Conservation (phyloP, 2,797 vertebrate species). For the Melopsittacus undulatus region DNA sequence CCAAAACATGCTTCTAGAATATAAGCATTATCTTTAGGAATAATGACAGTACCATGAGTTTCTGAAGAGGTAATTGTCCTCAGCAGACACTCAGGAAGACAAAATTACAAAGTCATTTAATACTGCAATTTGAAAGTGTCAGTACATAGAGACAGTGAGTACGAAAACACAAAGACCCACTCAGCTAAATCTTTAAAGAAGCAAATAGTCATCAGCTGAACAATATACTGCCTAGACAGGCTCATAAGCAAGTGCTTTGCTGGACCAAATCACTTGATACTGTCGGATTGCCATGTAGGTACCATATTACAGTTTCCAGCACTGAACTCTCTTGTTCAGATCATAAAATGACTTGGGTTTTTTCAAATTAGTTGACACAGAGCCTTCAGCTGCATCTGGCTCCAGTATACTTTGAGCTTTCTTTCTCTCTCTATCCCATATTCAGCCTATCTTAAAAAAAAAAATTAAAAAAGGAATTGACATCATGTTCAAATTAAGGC, state of each 20-base stretch:
- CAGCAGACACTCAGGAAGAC: not conserved
- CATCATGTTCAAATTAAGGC: not conserved
- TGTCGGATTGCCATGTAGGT: not conserved
- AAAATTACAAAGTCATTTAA: not conserved
- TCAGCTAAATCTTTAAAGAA: not conserved
- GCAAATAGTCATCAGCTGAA: not conserved
- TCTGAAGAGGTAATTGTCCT: not conserved
- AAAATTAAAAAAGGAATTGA: not conserved
- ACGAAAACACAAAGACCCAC: not conserved
- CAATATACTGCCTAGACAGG: not conserved
- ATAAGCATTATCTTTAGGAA: not conserved
- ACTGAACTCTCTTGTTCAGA: not conserved
- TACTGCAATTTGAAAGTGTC: not conserved
- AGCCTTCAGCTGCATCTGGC: not conserved
- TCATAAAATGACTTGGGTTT: not conserved
- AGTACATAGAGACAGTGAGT: not conserved
- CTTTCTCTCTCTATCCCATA: not conserved
- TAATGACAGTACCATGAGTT: not conserved
- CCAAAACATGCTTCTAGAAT: not conserved
- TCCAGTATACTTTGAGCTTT: not conserved
- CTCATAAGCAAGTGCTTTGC: not conserved
- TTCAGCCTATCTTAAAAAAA: not conserved
- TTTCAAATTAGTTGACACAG: not conserved
- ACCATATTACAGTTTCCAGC: not conserved
- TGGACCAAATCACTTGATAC: not conserved